Evolutionary conservation across 2,113 vertebrate species (phyloP), one percentile per base, ranked within the genome.

Genomic region (Dunckerocampus dactyliophorus): DNA sequence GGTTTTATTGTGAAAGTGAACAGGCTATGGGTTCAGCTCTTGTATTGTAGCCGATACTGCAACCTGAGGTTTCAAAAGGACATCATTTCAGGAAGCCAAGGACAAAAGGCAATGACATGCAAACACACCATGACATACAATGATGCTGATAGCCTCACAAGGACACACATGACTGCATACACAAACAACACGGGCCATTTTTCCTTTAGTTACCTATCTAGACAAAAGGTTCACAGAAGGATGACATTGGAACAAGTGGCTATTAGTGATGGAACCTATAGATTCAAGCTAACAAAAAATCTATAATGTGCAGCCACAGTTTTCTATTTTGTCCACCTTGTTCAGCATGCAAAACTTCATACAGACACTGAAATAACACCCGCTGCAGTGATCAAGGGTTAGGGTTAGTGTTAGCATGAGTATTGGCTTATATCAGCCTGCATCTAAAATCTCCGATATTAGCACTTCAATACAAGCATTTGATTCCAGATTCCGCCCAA

Each of bases 111-210:
- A n/a, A 12, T 13, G 19, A 52, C 54, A 53, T 57, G 47, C 59
- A 76, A 73, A 72, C 39, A 11, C 39, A 7, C 52, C 71, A 57
- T 14, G 21, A 34, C 70, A 65, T 15, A 62, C 61, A 59, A 69
- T 22, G 49, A 69, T 28, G 53, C 55, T 2, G 19, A 43, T 24
- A 51, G 43, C 39, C 57, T 50, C 52, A 39, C n/a, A 39, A 21
- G n/a, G n/a, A 56, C 22, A 42, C 62, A 52, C 64, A 61, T 22
- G 45, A 24, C 39, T 14, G 19, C 22, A 39, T 47, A 57, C 42
- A 73, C 60, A 74, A 60, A 62, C 46, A 67, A 46, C 6, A 5
- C 13, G 21, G 62, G 37, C 0, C 52, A 0, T 45, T 17, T 47
- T 69, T 24, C 52, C 15, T 17, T 66, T 22, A 49, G 28, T 47